A percentile compares a stretch with the other conserved stretches of the same genome.
Conservation (phyloP, 2,797 vertebrate species). For the Scomberomorus guttatus region DNA sequence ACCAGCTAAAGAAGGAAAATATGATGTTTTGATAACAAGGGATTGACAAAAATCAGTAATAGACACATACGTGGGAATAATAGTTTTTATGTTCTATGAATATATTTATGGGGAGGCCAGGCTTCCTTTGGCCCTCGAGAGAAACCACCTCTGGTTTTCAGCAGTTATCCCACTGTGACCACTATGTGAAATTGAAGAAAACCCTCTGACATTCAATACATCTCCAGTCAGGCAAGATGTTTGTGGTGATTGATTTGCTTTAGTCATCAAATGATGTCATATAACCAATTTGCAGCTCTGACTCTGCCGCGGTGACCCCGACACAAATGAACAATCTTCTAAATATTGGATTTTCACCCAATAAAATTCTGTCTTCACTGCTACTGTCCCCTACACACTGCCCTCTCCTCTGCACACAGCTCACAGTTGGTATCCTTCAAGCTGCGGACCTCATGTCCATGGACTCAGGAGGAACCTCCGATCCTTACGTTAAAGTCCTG, state of each 20-base stretch:
- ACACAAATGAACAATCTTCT: constrained; percentile 18
- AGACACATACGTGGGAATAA: no score
- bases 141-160: neutral
- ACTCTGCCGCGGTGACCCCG: constrained; percentile 36
- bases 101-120: no score
- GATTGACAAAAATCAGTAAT: no score
- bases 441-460: constrained; percentile 97
- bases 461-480: constrained; percentile 97
- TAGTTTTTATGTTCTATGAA: no score
- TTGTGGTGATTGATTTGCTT: constrained; percentile 47
- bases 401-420: constrained; percentile 78
- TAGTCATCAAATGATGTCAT: constrained; percentile 47
- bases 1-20: no score
- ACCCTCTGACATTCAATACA: constrained; percentile 9
- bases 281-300: constrained; percentile 19
- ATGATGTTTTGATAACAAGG: no score
- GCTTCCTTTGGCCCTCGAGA: no score
- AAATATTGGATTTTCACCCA: constrained; percentile 9
- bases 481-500: constrained; percentile 95
- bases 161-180: constrained; percentile 24
- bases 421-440: constrained; percentile 96
- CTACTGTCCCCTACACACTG: neutral
- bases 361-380: constrained; percentile 9
- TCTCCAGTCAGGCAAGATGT: constrained; percentile 11
- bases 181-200: constrained; percentile 38